Evolutionary conservation across 2,113 vertebrate species (phyloP).

Genomic region (Benitochromis conjunctus): DNA sequence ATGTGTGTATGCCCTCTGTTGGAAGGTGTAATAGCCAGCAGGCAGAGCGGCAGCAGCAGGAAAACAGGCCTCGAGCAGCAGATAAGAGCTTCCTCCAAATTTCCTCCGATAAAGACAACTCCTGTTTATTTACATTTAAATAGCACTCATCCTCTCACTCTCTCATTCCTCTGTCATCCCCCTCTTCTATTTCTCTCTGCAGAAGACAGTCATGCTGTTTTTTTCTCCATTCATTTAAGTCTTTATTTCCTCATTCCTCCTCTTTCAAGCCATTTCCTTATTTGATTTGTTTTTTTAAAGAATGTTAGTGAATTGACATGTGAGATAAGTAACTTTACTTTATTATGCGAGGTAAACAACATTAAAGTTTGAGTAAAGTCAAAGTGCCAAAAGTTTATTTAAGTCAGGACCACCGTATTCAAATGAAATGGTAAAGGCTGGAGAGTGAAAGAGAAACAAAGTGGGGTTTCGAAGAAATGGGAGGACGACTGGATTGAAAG

Average conservation of each 20-base stretch:
- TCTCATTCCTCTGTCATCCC: not conserved
- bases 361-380: not conserved
- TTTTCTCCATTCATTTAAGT: not conserved
- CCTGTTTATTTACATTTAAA: conserved; percentile 64
- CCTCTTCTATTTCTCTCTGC: not conserved
- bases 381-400: not conserved
- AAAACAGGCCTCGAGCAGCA: conserved; percentile 22
- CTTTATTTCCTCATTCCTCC: not conserved
- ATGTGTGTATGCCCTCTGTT: not conserved
- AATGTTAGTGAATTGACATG: not conserved
- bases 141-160: not conserved
- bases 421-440: not conserved
- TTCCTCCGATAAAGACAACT: conserved; percentile 32
- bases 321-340: not conserved
- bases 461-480: not conserved
- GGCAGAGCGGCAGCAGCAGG: not conserved
- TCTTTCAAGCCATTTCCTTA: not conserved
- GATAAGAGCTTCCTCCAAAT: conserved; percentile 52
- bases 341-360: not conserved
- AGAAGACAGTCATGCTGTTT: not conserved
- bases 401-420: rapidly evolving
- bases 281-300: not conserved
- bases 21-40: conserved; percentile 33
- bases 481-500: not conserved
- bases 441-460: not conserved